Evolutionary conservation across 2,113 vertebrate species (phyloP).

Genomic region (Megatriorchis doriae): DNA sequence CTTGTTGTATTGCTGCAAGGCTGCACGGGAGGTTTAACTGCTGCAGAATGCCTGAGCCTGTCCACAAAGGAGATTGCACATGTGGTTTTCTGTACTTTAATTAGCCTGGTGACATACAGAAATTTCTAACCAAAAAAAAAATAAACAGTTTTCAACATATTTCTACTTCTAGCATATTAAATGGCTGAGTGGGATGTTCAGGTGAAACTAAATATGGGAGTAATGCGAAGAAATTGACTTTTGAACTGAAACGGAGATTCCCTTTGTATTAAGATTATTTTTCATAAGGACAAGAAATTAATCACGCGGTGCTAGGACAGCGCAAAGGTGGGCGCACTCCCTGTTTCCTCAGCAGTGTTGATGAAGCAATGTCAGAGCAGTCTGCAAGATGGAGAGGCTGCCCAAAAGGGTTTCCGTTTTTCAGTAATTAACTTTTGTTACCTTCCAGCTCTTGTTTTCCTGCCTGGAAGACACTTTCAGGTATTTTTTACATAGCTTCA

Average conservation of each 20-base stretch:
- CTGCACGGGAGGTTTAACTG: background rate
- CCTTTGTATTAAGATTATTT: background rate
- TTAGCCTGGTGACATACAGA: background rate
- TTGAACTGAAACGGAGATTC: background rate
- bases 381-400: slow-evolving; percentile 5
- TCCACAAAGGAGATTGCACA: accelerated
- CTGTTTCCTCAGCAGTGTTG: background rate
- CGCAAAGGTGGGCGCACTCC: background rate
- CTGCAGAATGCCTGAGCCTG: accelerated
- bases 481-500: background rate
- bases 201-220: background rate
- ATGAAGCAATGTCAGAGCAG: background rate
- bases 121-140: background rate
- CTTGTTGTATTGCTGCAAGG: accelerated
- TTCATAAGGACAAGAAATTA: background rate
- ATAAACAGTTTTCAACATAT: background rate
- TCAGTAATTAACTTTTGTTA: background rate
- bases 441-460: background rate
- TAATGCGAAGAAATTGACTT: background rate
- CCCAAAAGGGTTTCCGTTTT: background rate
- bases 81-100: background rate
- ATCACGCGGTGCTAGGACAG: background rate
- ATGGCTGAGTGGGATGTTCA: background rate
- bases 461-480: background rate
- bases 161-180: background rate